phyloP scores from a whole-genome alignment of 2,888 invertebrate genomes.

The Argyresthia goedartella region DNA sequence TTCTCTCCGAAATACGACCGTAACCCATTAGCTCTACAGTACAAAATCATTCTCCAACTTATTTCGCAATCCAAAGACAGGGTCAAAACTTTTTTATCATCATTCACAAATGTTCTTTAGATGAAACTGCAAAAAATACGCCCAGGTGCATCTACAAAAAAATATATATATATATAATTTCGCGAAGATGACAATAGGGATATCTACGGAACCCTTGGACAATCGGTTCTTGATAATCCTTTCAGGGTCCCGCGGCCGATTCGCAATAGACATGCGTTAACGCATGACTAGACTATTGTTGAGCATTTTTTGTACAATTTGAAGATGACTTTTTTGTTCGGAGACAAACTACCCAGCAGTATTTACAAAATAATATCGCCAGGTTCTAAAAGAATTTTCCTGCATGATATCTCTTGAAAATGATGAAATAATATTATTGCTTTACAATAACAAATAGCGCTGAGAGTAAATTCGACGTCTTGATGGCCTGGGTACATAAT shows the following conservation, averaged over 20 bases:
- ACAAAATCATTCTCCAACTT: too few species aligned
- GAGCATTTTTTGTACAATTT: neutral
- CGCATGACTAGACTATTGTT: constrained; percentile 27
- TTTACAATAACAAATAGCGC: too few species aligned
- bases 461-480: too few species aligned
- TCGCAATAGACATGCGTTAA: constrained; percentile 47
- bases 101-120: constrained; percentile 40
- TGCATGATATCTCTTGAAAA: too few species aligned
- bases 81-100: constrained; percentile 31
- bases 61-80: too few species aligned
- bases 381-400: too few species aligned
- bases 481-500: too few species aligned
- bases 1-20: too few species aligned
- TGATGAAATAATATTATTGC: neutral
- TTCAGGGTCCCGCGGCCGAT: constrained; percentile 23
- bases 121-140: constrained; percentile 48
- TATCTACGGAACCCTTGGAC: constrained; percentile 20
- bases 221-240: constrained; percentile 35
- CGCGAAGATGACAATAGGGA: constrained; percentile 19
- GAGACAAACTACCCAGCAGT: too few species aligned
- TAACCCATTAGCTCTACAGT: too few species aligned
- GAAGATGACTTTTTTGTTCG: too few species aligned
- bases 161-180: constrained; percentile 1
- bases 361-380: too few species aligned
- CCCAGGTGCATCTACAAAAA: constrained; percentile 42